phyloP scores from a whole-genome alignment of 2,797 vertebrate genomes.

The Crocodylus rhombifer region DNA sequence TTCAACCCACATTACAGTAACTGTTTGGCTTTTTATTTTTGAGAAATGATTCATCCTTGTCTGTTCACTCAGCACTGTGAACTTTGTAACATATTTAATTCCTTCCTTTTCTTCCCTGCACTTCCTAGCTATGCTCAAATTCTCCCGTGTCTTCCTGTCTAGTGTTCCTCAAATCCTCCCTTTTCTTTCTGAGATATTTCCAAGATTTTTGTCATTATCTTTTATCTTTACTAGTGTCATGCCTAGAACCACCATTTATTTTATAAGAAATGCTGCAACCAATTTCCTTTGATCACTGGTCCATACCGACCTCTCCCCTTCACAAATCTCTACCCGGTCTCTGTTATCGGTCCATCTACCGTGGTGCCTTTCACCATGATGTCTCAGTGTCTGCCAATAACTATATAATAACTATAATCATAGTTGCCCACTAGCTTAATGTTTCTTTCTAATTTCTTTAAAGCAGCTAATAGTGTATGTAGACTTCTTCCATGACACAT shows the following conservation, averaged over 20 bases:
- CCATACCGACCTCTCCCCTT: background rate
- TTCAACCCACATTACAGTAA: background rate
- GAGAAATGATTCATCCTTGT: background rate
- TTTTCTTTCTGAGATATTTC: background rate
- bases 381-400: background rate
- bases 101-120: background rate
- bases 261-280: background rate
- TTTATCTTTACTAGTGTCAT: background rate
- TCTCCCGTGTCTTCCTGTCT: background rate
- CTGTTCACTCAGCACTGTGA: background rate
- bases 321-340: background rate
- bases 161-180: background rate
- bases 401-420: background rate
- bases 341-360: background rate
- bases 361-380: background rate
- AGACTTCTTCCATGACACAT: too few relatives aligned
- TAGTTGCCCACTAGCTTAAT: background rate
- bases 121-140: background rate
- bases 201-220: background rate
- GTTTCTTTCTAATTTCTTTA: background rate
- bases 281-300: background rate
- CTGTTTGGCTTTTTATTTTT: background rate
- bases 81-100: background rate
- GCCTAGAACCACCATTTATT: background rate
- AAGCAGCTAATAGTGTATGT: too few relatives aligned